Evolutionary conservation across 2,888 invertebrate genomes (phyloP).

Genomic region (Hirtodrosophila cameraria): DNA sequence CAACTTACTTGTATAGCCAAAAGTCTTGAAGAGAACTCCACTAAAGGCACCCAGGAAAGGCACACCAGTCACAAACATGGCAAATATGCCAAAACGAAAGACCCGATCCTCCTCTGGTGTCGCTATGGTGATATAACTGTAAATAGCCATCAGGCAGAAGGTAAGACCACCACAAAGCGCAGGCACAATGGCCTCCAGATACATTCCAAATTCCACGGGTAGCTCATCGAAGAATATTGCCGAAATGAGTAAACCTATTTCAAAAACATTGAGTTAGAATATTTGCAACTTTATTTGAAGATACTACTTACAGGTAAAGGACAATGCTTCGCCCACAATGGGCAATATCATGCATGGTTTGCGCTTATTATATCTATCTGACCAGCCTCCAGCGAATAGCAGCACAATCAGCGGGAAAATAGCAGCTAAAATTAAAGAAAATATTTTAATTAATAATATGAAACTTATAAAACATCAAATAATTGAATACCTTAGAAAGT

Average conservation of each 20-base stretch:
- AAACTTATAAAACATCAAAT: neutral
- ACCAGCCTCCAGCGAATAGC: conserved; percentile 84
- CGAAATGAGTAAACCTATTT: conserved; percentile 81
- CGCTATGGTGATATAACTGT: conserved; percentile 83
- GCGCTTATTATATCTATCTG: conserved; percentile 83
- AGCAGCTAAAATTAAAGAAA: conserved; percentile 65
- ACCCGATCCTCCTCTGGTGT: conserved; percentile 83
- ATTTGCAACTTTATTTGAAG: neutral
- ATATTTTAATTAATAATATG: neutral
- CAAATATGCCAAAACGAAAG: conserved; percentile 84
- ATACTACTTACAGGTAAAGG: conserved; percentile 74
- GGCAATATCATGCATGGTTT: conserved; percentile 84
- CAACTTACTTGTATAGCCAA: conserved; percentile 82
- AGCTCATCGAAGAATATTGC: conserved; percentile 82
- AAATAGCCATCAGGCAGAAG: conserved; percentile 83
- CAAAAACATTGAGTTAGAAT: neutral
- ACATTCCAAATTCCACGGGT: conserved; percentile 83
- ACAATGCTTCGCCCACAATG: conserved; percentile 81
- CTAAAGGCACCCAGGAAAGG: conserved; percentile 82
- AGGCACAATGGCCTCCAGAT: conserved; percentile 82
- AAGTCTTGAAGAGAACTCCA: conserved; percentile 76
- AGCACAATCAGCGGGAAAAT: conserved; percentile 83
- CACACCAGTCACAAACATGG: conserved; percentile 81
- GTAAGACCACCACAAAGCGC: conserved; percentile 83
- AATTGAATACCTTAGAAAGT: too few species aligned